Percentiles rank a stretch among this genome's conserved stretches.
Evolutionary conservation across 2,888 invertebrate species (phyloP).

Genomic region (Ennomos fuscantarius): DNA sequence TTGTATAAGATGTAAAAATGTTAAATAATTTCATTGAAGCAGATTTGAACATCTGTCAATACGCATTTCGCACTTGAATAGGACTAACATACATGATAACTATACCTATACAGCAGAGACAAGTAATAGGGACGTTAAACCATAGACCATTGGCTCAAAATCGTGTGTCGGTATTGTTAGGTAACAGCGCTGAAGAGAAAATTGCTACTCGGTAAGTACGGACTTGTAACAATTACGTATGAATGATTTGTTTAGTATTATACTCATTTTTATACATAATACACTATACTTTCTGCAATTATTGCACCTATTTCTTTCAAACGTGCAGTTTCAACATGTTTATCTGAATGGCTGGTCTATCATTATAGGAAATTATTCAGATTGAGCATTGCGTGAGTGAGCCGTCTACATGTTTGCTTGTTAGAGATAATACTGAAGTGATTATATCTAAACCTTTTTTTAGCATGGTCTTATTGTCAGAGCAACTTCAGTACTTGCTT

Average conservation of each 20-base stretch:
- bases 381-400: conserved; percentile 33
- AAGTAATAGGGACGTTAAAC: conserved; percentile 20
- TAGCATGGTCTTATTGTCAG: too few species aligned
- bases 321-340: conserved; percentile 27
- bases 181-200: conserved; percentile 44
- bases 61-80: too few species aligned
- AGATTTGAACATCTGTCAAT: too few species aligned
- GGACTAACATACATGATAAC: too few species aligned
- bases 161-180: conserved; percentile 46
- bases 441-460: conserved; percentile 2
- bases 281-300: conserved; percentile 20
- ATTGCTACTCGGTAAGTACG: conserved; percentile 30
- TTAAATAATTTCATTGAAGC: background rate
- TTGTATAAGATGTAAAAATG: conserved; percentile 11
- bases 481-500: background rate
- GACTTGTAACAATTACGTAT: conserved; percentile 18
- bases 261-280: conserved; percentile 1
- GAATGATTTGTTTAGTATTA: conserved; percentile 3
- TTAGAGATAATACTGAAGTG: conserved; percentile 6
- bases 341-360: conserved; percentile 31
- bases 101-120: background rate
- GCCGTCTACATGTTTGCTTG: conserved; percentile 21
- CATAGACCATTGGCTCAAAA: conserved; percentile 18
- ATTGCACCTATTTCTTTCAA: conserved; percentile 38
- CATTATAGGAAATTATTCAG: conserved; percentile 37